phyloP scores from a whole-genome alignment of 2,888 invertebrate species.

The Dolomedes plantarius region DNA sequence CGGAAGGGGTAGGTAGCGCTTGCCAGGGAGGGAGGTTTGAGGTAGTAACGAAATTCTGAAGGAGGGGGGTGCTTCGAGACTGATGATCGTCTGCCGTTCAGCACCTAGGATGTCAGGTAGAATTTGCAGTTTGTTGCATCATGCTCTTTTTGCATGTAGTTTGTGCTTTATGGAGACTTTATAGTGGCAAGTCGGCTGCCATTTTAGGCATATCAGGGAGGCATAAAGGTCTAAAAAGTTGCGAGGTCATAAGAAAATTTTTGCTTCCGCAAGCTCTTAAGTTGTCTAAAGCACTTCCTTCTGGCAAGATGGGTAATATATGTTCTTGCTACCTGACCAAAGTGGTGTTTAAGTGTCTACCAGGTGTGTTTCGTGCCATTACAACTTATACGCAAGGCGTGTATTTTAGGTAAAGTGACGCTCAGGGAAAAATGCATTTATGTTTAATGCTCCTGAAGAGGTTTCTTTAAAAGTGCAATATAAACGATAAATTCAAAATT shows the following conservation, averaged over 20 bases:
- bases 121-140: conserved; percentile 37
- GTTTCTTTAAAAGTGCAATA: too few relatives aligned
- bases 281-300: conserved; percentile 24
- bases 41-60: neutral
- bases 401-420: too few relatives aligned
- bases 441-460: too few relatives aligned
- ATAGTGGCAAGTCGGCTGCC: neutral
- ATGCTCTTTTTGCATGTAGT: neutral
- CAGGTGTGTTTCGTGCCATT: neutral
- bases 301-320: neutral
- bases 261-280: conserved; percentile 39
- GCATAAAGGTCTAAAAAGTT: neutral
- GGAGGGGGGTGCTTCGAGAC: conserved; percentile 38
- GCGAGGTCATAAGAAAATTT: neutral
- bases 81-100: conserved; percentile 66
- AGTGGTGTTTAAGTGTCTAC: neutral
- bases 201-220: neutral
- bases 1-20: too few relatives aligned
- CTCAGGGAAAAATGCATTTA: too few relatives aligned
- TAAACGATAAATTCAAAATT: too few relatives aligned
- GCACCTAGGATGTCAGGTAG: conserved; percentile 52
- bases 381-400: too few relatives aligned
- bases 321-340: neutral
- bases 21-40: neutral
- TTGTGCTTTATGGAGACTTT: conserved; percentile 1